Conservation (phyloP, 2,113 vertebrate species). For the Azemiops feae region DNA sequence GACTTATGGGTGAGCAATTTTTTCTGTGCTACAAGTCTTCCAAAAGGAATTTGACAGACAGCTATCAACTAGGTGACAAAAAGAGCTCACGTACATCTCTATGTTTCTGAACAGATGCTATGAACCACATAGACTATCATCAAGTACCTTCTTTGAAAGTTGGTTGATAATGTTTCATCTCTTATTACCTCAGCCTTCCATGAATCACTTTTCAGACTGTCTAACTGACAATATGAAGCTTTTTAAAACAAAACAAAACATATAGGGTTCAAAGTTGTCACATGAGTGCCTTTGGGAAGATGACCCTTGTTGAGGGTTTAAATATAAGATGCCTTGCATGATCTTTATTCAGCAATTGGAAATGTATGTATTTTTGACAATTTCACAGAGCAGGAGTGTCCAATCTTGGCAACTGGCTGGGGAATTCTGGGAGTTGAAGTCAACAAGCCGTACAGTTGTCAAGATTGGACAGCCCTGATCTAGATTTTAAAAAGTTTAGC, state of each 20-base stretch:
- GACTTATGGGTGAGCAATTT: conserved; percentile 7
- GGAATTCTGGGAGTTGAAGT: not conserved
- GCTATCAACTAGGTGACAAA: not conserved
- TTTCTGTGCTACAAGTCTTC: conserved; percentile 39
- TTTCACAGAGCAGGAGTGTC: not conserved
- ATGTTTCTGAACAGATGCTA: conserved; percentile 3
- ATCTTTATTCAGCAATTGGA: not conserved
- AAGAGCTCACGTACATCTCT: not conserved
- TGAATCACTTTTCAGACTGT: not conserved
- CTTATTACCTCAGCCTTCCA: not conserved
- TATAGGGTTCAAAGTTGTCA: not conserved
- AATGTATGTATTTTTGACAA: not conserved
- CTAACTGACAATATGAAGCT: not conserved
- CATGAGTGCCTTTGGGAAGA: not conserved
- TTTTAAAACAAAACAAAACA: not conserved
- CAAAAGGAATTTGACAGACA: not conserved
- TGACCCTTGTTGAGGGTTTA: not conserved
- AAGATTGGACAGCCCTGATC: not conserved
- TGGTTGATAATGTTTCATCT: not conserved
- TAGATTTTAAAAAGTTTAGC: not conserved
- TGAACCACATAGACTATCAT: not conserved
- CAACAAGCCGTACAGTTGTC: not conserved
- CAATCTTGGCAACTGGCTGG: not conserved
- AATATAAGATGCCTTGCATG: not conserved
- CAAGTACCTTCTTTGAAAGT: not conserved